phyloP scores from a whole-genome alignment of 2,113 vertebrate genomes.

The Ariopsis seemanni region DNA sequence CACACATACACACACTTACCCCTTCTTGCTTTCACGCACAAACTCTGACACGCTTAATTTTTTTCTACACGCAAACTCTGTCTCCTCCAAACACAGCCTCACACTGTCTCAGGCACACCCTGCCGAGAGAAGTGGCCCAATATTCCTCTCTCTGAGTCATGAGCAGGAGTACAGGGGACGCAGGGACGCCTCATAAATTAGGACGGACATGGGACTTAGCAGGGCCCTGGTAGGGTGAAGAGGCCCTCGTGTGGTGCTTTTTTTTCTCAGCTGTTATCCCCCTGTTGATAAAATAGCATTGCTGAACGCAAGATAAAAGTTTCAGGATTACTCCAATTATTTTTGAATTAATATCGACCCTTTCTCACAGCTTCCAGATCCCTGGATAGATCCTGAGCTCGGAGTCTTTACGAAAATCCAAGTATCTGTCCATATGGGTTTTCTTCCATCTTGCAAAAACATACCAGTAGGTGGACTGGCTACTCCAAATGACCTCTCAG shows the following conservation, averaged over 20 bases:
- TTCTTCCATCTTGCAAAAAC: neutral
- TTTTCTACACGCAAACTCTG: conserved; percentile 48
- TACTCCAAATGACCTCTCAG: neutral
- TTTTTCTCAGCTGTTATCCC: neutral
- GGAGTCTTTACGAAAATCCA: neutral
- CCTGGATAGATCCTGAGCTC: neutral
- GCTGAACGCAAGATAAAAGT: neutral
- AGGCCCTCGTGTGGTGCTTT: neutral
- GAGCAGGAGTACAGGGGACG: conserved; percentile 7
- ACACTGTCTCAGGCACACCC: conserved; percentile 13
- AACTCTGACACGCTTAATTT: conserved; percentile 43
- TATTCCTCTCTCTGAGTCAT: conserved; percentile 24
- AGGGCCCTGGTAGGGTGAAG: neutral
- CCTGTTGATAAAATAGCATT: neutral
- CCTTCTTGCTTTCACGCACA: conserved; percentile 49
- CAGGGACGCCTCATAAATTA: neutral
- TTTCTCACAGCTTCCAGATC: neutral
- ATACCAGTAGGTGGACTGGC: neutral
- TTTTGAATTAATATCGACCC: neutral
- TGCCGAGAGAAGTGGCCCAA: conserved; percentile 42
- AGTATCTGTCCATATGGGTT: neutral
- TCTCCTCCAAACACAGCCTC: conserved; percentile 9
- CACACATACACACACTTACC: conserved; percentile 46
- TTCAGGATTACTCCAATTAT: neutral
- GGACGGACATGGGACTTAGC: neutral